Base-by-base conservation (phyloP, 1,140 invertebrate species). In the Melanaphis sacchari region DNA sequence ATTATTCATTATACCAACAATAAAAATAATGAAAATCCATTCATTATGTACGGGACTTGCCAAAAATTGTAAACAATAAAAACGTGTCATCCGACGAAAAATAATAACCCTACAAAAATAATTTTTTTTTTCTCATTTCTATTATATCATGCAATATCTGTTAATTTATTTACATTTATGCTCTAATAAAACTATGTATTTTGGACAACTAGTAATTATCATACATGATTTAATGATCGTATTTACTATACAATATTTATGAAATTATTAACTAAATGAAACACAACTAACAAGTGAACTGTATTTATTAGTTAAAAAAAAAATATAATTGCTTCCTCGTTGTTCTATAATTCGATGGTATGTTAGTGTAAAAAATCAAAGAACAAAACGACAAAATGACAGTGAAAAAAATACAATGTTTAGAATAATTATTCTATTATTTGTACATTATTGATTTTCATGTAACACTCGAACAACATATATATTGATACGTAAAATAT, bases 1-100 rank as follows among this genome's bases (percentile, higher is more conserved):
- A 89, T 54, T 89, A 89, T 87, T 46, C 85, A 87, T 89, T 54
- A 89, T 38, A 89, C 36, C n/a, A 38, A 89, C 88, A 89, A 89
- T 38, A 89, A 89, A 89, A 89, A 89, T 89, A 89, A 52, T 54
- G 36, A n/a, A 11, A 21, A 8, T 24, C n/a, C 21, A 54, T 89
- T 89, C 36, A 89, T 89, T 89, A 89, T 36, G 36, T 40, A 54
- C n/a, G 40, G 49, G 52, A 49, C 38, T 38, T 54, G 49, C 49
- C n/a, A 54, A 89, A 89, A 89, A 89, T 38, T 5, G 15, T 18
- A n/a, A 89, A 89, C 46, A 89, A 54, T 54, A 54, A 89, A 88
- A 89, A 46, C 43, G 36, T 89, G 46, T 52, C 88, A 38, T 89
- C 40, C 22, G 1, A 4, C 9, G 8, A n/a, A 21, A 88, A 88